Conservation (phyloP, 2,113 vertebrate species). For the Gnathonemus longibarbis region DNA sequence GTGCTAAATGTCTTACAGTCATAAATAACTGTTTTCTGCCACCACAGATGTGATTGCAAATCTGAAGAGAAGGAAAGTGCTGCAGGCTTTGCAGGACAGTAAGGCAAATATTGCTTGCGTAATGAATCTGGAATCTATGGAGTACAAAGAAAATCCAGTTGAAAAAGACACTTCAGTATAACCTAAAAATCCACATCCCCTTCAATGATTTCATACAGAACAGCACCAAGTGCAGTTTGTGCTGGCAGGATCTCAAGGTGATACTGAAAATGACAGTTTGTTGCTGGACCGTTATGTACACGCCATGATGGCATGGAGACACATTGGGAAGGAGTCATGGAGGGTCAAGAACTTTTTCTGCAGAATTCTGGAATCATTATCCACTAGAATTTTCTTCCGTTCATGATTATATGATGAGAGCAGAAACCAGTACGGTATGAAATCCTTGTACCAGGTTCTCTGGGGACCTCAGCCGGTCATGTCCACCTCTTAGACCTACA, state of each 20-base stretch:
- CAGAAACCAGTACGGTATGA: not conserved
- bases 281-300: not conserved
- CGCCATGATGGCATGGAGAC: not conserved
- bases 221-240: not conserved
- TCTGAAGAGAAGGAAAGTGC: not conserved
- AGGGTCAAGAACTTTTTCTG: not conserved
- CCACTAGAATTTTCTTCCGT: not conserved
- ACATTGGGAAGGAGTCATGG: not conserved
- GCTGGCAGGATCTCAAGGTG: not conserved
- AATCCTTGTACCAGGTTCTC: not conserved
- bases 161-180: not conserved
- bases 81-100: not conserved
- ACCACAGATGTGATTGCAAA: not conserved
- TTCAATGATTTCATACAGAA: not conserved
- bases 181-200: not conserved
- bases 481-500: not conserved
- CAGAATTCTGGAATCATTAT: not conserved
- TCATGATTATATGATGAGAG: not conserved
- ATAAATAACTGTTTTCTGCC: not conserved
- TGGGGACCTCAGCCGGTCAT: not conserved
- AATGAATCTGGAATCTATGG: not conserved
- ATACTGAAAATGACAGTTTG: not conserved
- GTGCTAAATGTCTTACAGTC: not conserved
- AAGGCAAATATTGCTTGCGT: not conserved
- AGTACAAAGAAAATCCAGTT: not conserved